phyloP scores from a whole-genome alignment of 1,140 invertebrate genomes.

The Acyrthosiphon pisum region DNA sequence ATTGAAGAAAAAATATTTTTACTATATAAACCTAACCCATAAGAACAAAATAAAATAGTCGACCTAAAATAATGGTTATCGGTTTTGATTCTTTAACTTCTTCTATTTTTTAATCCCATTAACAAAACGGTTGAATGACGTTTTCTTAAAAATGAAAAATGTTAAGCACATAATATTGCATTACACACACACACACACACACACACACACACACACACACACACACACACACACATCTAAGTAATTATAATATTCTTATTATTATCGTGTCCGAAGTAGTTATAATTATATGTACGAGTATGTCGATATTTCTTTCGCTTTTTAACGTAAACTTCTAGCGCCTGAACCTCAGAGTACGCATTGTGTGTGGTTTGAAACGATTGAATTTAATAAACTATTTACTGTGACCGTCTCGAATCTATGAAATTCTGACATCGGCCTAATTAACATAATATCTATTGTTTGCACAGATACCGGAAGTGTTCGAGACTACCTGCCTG shows the following conservation, averaged over 20 bases:
- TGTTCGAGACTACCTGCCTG: slow-evolving; percentile 63
- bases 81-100: neutral
- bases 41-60: neutral
- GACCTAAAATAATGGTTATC: neutral
- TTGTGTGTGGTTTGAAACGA: neutral
- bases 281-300: no score
- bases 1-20: neutral
- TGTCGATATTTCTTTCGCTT: neutral
- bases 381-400: neutral
- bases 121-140: no score
- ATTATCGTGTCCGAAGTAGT: no score
- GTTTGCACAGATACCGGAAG: slow-evolving; percentile 63
- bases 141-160: neutral
- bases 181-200: neutral
- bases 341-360: neutral
- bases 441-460: neutral
- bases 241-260: no score
- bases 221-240: no score
- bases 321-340: neutral
- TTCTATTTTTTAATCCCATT: no score
- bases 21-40: neutral
- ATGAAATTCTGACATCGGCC: neutral
- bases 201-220: neutral
- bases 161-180: neutral
- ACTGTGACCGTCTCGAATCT: neutral